phyloP scores from a whole-genome alignment of 2,888 invertebrate genomes.

The Eristalis pertinax region DNA sequence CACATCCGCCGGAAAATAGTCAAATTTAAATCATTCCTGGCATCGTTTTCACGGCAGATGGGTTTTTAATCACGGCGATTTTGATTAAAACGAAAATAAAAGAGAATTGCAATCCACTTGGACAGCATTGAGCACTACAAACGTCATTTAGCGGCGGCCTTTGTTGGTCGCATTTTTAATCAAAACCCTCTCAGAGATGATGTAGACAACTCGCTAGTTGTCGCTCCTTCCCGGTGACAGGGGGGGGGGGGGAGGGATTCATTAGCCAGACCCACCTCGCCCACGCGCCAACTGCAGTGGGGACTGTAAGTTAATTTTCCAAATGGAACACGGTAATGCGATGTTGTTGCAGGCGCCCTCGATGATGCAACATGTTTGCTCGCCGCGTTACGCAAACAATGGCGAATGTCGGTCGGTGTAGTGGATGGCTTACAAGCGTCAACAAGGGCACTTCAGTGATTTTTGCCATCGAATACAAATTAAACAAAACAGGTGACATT shows the following conservation, averaged over 20 bases:
- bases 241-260: background rate
- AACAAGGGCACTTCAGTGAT: background rate
- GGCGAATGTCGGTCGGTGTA: background rate
- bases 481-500: background rate
- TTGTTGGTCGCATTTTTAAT: constrained; percentile 1
- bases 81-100: background rate
- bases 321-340: constrained; percentile 31
- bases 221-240: background rate
- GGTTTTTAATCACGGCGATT: background rate
- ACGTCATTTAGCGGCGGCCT: background rate
- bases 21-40: background rate
- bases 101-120: background rate
- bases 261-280: constrained; percentile 14
- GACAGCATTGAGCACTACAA: background rate
- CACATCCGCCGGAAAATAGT: background rate
- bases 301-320: constrained; percentile 16
- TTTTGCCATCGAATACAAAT: background rate
- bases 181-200: background rate
- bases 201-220: background rate
- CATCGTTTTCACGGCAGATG: background rate
- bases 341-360: background rate
- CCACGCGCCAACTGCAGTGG: background rate
- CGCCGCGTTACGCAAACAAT: background rate
- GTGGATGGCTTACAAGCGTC: background rate
- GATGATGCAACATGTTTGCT: background rate